Conservation (phyloP, 1,140 invertebrate species). For the Leptopilina clavipes region DNA sequence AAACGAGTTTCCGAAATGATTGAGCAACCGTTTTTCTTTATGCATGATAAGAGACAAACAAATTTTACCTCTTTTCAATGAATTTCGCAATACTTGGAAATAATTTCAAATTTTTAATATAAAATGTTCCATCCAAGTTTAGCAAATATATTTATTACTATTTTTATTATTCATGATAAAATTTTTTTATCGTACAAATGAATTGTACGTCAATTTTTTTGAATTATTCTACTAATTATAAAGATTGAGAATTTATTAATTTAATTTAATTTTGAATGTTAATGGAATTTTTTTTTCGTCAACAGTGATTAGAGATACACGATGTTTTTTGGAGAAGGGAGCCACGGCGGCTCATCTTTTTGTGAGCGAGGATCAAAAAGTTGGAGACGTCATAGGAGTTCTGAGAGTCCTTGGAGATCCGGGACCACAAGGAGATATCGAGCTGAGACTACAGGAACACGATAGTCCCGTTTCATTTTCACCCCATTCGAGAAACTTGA, state of each 20-base stretch:
- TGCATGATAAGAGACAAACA: not conserved
- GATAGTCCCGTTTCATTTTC: conserved; percentile 86
- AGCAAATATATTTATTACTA: too few relatives aligned
- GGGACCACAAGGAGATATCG: conserved; percentile 83
- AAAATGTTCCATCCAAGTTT: too few relatives aligned
- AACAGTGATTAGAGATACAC: conserved; percentile 81
- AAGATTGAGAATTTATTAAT: too few relatives aligned
- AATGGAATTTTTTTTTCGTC: conserved; percentile 23
- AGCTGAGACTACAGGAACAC: conserved; percentile 84
- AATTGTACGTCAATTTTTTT: too few relatives aligned
- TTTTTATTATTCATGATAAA: too few relatives aligned
- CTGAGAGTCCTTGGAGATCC: conserved; percentile 88
- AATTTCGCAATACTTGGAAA: not conserved
- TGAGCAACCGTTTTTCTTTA: conserved; percentile 6
- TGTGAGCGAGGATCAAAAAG: conserved; percentile 87
- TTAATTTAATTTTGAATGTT: not conserved
- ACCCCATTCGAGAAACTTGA: conserved; percentile 86
- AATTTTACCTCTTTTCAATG: not conserved
- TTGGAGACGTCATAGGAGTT: conserved; percentile 86
- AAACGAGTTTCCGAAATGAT: conserved; percentile 19
- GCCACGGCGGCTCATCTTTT: conserved; percentile 93
- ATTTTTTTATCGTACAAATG: too few relatives aligned
- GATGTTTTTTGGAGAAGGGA: conserved; percentile 92
- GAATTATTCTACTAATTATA: too few relatives aligned
- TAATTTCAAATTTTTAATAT: too few relatives aligned